phyloP scores from a whole-genome alignment of 2,797 vertebrate genomes.

The Morus bassanus region DNA sequence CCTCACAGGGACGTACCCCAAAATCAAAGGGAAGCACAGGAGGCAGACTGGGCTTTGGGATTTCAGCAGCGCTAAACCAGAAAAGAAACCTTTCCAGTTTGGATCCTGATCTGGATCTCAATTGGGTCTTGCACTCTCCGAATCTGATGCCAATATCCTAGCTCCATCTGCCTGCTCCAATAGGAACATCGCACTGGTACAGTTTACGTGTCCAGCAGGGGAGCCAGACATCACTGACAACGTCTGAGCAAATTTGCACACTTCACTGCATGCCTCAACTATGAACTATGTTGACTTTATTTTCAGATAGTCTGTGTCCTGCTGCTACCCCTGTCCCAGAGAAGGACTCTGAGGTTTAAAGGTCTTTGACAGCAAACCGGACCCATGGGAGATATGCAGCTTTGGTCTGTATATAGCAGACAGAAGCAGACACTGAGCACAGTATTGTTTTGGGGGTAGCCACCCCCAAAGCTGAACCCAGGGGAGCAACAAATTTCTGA shows the following conservation, averaged over 20 bases:
- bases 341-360: not conserved
- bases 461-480: not conserved
- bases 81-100: not conserved
- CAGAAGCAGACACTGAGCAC: not conserved
- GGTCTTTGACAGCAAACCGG: not conserved
- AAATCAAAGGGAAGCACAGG: not conserved
- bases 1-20: not conserved
- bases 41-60: not conserved
- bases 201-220: not conserved
- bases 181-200: rapidly evolving
- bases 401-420: not conserved
- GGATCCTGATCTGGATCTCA: not conserved
- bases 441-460: not conserved
- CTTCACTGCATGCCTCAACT: not conserved
- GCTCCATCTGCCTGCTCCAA: rapidly evolving
- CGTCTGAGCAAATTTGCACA: not conserved
- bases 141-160: not conserved
- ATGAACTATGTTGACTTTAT: not conserved
- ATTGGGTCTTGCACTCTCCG: not conserved
- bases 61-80: not conserved
- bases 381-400: not conserved
- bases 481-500: not conserved
- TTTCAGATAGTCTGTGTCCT: not conserved
- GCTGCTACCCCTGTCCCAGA: not conserved
- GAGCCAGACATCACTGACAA: not conserved